Evolutionary conservation across 2,797 vertebrate genomes (phyloP).

Genomic region (Anguilla megastoma): DNA sequence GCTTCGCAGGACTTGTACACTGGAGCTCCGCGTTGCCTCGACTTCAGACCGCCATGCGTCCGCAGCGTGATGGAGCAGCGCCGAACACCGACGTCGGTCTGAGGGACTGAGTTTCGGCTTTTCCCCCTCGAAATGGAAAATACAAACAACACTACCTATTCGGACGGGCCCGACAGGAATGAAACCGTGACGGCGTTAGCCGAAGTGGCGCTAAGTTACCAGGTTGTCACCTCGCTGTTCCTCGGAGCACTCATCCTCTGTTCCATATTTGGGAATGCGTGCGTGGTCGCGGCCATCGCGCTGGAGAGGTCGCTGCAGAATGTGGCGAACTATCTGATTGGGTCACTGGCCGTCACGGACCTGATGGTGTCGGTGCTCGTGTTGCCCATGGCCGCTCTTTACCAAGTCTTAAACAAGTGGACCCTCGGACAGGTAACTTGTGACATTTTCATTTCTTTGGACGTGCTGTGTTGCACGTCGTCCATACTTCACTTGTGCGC

Average conservation of each 20-base stretch:
- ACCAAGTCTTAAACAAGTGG: constrained; percentile 98
- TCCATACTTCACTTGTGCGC: constrained; percentile 97
- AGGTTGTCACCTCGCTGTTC: constrained; percentile 88
- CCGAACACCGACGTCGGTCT: constrained; percentile 52
- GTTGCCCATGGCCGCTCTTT: constrained; percentile 94
- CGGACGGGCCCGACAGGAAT: constrained; percentile 56
- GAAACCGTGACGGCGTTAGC: constrained; percentile 64
- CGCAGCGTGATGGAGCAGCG: constrained; percentile 61
- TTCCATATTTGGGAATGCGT: constrained; percentile 91
- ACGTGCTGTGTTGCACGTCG: constrained; percentile 96
- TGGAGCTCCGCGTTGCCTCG: constrained; percentile 56
- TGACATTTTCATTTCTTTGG: constrained; percentile 93
- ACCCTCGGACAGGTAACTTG: constrained; percentile 93
- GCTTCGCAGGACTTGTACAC: constrained; percentile 66
- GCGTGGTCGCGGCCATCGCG: constrained; percentile 91
- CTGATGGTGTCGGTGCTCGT: constrained; percentile 97
- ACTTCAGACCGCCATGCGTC: constrained; percentile 68
- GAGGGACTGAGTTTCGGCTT: constrained; percentile 57
- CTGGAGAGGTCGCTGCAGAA: constrained; percentile 95
- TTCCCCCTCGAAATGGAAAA: constrained; percentile 63
- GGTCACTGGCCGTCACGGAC: constrained; percentile 94
- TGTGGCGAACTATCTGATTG: constrained; percentile 96
- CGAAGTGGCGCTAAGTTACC: constrained; percentile 82
- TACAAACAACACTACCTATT: constrained; percentile 72
- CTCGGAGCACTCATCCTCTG: constrained; percentile 89